A percentile compares a stretch with the other conserved stretches of the same genome.
phyloP scores from a whole-genome alignment of 2,113 vertebrate species.

The Entomyzon cyanotis region DNA sequence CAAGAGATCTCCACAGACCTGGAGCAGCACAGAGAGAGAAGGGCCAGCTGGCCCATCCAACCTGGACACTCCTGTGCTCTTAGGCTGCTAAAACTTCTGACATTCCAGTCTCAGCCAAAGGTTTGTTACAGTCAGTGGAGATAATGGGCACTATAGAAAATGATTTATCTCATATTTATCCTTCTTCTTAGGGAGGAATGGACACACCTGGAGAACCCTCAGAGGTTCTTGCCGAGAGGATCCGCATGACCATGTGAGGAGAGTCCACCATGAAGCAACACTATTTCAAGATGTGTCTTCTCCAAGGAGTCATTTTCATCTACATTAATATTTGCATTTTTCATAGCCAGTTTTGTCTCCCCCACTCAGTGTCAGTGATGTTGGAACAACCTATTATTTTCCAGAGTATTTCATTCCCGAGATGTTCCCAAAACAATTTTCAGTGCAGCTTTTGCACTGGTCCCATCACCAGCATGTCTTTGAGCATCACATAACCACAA shows the following conservation, averaged over 20 bases:
- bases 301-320: background rate
- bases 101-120: background rate
- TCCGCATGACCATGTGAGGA: rapidly evolving
- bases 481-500: rapidly evolving
- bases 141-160: background rate
- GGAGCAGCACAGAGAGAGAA: background rate
- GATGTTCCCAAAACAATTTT: background rate
- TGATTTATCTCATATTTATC: background rate
- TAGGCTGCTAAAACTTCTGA: background rate
- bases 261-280: background rate
- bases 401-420: background rate
- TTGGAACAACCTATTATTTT: background rate
- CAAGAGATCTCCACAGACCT: background rate
- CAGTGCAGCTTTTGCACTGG: background rate
- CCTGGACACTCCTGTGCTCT: rapidly evolving
- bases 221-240: background rate
- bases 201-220: background rate
- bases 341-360: background rate
- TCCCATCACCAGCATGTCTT: too few species aligned
- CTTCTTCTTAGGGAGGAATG: background rate
- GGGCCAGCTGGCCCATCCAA: background rate
- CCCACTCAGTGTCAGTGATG: rapidly evolving
- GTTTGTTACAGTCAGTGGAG: background rate
- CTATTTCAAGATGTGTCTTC: background rate
- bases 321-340: background rate